phyloP scores from a whole-genome alignment of 2,888 invertebrate genomes.

The Syritta pipiens region DNA sequence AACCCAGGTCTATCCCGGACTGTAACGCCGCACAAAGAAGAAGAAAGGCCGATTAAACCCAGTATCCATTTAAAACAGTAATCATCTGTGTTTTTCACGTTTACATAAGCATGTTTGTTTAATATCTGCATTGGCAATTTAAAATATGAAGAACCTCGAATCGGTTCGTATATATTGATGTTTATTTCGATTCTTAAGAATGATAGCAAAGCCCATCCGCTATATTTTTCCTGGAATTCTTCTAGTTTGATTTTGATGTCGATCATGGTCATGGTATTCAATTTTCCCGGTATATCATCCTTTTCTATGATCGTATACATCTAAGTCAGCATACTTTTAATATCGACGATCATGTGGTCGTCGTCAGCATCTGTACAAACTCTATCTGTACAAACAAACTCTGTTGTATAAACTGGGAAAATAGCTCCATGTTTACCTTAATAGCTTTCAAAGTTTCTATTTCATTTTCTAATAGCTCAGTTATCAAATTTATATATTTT shows the following conservation, averaged over 20 bases:
- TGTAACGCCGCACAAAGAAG: too few species aligned
- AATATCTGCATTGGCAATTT: background rate
- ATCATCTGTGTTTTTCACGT: background rate
- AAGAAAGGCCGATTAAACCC: background rate
- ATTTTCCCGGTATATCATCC: too few species aligned
- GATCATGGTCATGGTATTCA: background rate
- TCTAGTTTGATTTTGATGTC: background rate
- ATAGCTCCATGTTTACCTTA: too few species aligned
- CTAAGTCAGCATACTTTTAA: background rate
- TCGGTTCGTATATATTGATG: background rate
- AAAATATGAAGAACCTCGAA: background rate
- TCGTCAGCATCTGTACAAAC: background rate
- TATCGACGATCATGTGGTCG: background rate
- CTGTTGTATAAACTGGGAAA: too few species aligned
- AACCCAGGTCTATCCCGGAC: too few species aligned
- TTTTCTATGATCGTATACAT: background rate
- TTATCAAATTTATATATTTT: background rate
- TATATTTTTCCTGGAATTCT: background rate
- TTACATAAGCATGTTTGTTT: background rate
- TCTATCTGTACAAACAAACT: too few species aligned
- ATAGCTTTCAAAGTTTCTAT: background rate
- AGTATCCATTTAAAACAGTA: background rate
- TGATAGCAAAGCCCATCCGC: background rate
- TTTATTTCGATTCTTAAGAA: background rate
- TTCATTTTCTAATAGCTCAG: background rate